Conservation (phyloP, 2,797 vertebrate genomes). For the Pseudomugil tenellus region DNA sequence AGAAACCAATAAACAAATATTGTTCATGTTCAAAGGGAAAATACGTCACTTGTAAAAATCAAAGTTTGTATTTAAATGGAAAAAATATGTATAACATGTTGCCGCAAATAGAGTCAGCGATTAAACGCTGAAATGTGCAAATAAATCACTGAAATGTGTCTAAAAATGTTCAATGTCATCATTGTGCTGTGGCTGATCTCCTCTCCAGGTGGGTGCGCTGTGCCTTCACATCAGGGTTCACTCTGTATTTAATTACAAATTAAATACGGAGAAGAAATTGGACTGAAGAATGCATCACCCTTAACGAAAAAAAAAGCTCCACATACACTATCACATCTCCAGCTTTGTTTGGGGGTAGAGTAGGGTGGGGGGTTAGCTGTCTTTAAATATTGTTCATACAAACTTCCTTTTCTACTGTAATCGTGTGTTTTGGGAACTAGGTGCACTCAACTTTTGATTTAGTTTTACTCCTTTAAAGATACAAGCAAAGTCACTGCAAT, state of each 20-base stretch:
- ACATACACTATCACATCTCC: background rate
- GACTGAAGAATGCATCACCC: slow-evolving; percentile 7
- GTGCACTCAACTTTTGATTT: background rate
- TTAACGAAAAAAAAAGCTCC: background rate
- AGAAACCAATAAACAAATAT: no score
- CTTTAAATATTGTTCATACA: background rate
- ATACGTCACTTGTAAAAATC: background rate
- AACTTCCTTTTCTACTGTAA: background rate
- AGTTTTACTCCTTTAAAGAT: background rate
- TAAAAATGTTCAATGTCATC: background rate
- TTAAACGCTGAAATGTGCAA: background rate
- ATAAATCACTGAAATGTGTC: background rate
- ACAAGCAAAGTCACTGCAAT: background rate
- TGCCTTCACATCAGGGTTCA: slow-evolving; percentile 26
- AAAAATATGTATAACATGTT: background rate
- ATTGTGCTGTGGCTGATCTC: slow-evolving; percentile 11
- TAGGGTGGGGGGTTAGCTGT: no score
- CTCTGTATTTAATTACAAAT: slow-evolving; percentile 20
- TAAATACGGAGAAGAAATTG: slow-evolving; percentile 6
- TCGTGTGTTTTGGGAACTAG: background rate
- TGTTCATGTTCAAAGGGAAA: background rate
- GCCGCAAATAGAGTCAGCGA: background rate
- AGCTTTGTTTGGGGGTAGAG: background rate
- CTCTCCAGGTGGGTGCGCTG: slow-evolving; percentile 44
- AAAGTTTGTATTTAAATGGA: background rate